A percentile compares a stretch with the other conserved stretches of the same genome.
Evolutionary conservation across 2,888 invertebrate genomes (phyloP).

Genomic region (Drosophila atripex): DNA sequence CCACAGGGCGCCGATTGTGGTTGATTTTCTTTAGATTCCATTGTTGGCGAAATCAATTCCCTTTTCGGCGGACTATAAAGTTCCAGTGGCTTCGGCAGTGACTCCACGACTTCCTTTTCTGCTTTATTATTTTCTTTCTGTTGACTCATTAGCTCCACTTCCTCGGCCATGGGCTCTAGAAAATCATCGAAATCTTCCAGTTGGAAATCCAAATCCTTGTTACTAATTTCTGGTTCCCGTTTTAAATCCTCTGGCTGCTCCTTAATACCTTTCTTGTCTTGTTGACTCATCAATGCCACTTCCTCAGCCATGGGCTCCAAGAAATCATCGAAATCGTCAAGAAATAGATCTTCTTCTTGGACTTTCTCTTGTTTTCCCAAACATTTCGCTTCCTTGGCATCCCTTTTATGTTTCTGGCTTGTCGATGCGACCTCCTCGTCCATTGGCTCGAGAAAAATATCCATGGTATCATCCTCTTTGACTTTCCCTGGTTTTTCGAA

Average conservation of each 20-base stretch:
- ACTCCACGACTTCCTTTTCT: not conserved
- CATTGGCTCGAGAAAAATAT: constrained; percentile 85
- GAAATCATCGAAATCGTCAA: constrained; percentile 82
- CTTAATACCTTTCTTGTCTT: not conserved
- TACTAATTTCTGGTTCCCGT: not conserved
- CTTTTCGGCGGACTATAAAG: constrained; percentile 5
- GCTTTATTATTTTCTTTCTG: not conserved
- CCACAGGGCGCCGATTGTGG: not conserved
- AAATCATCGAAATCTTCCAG: constrained; percentile 84
- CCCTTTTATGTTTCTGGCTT: not conserved
- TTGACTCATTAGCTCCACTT: constrained; percentile 56
- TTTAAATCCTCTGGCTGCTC: constrained; percentile 1
- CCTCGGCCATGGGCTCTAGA: constrained; percentile 85
- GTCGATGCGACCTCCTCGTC: constrained; percentile 78
- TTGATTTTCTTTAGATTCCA: constrained; percentile 18
- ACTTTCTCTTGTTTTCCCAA: not conserved
- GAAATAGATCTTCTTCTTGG: not conserved
- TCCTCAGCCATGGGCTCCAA: constrained; percentile 85
- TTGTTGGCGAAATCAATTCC: not conserved
- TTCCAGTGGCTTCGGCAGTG: constrained; percentile 8
- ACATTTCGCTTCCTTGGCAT: not conserved
- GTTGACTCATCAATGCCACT: constrained; percentile 49
- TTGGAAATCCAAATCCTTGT: constrained; percentile 21
- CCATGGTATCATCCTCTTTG: constrained; percentile 61
- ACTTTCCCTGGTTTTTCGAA: not conserved